phyloP scores from a whole-genome alignment of 2,797 vertebrate species.

The Argentina silus region DNA sequence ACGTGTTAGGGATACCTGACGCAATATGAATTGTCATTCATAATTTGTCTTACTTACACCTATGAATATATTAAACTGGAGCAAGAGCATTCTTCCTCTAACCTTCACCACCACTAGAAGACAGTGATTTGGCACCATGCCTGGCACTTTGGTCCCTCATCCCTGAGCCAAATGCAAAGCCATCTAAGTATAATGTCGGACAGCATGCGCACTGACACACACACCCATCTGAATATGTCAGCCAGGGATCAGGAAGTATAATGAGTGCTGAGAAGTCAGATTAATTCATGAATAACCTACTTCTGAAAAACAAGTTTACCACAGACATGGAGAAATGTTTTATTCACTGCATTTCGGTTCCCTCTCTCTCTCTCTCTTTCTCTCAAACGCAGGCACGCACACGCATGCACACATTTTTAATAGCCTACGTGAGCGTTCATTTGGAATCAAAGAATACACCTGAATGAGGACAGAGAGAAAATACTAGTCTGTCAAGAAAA shows the following conservation, averaged over 20 bases:
- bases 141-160: constrained; percentile 36
- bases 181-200: constrained; percentile 26
- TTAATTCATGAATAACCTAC: constrained; percentile 51
- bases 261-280: constrained; percentile 5
- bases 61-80: constrained; percentile 16
- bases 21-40: too few relatives aligned
- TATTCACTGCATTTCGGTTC: constrained; percentile 35
- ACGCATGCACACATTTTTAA: neutral
- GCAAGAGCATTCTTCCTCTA: constrained; percentile 41
- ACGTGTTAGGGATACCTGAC: too few relatives aligned
- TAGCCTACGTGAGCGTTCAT: too few relatives aligned
- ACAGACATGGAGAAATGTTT: constrained; percentile 36
- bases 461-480: neutral
- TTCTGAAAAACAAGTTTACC: constrained; percentile 56
- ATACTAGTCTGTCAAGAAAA: neutral
- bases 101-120: constrained; percentile 60
- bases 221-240: constrained; percentile 10
- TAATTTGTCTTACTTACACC: too few relatives aligned
- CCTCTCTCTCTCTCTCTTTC: neutral
- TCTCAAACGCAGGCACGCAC: neutral
- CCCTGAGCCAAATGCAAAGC: constrained; percentile 28
- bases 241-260: neutral
- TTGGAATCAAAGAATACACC: constrained; percentile 15
- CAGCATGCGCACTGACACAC: constrained; percentile 11
- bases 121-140: constrained; percentile 49